Base-by-base conservation (phyloP, 2,113 vertebrate genomes). In the Cyanoramphus novaezelandiae region DNA sequence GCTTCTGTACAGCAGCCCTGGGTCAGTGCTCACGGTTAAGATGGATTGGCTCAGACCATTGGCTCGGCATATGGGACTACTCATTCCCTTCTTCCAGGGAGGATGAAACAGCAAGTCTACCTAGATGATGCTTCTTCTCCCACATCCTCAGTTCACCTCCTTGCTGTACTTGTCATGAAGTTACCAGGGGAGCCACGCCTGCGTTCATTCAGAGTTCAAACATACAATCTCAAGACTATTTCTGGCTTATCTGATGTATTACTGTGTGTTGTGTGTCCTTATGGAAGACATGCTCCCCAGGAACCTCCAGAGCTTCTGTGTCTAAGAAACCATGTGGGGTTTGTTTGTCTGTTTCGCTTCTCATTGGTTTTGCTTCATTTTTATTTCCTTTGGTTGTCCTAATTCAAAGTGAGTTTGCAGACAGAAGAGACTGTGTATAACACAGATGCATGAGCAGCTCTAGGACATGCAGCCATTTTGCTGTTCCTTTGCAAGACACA, bases 1-100 rank as follows among this genome's bases (percentile, higher is more conserved):
- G 94, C 93, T 96, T 96, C 95, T 90, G 91, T 91, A 71, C 19
- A 70, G 70, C 60, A 35, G 82, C 52, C 59, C 72, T 83, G 92
- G 77, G 94, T 92, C 91, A 90, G 50, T 28, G 72, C 84, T 92
- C 70, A 33, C 3, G 6, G 27, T 44, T 75, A 35, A 82, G 71
- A 71, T 75, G 57, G 82, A 20, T 94, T 83, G 86, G 78, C 92
- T 95, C 78, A 44, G 63, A 29, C 2, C 16, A 2, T 13, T 67
- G 70, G 63, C 60, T 74, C 37, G 13, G 41, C 16, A 2, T 27
- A 37, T 24, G 53, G 79, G 60, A 57, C 81, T 68, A 8, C 49
- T 77, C 55, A 43, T 31, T 88, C 77, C 57, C 18, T 17, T 78
- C 15, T 82, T 90, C n/a, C n/a, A 67, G 31, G 29, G 25, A 86